phyloP scores from a whole-genome alignment of 2,888 invertebrate species.

The Tinea pellionella region DNA sequence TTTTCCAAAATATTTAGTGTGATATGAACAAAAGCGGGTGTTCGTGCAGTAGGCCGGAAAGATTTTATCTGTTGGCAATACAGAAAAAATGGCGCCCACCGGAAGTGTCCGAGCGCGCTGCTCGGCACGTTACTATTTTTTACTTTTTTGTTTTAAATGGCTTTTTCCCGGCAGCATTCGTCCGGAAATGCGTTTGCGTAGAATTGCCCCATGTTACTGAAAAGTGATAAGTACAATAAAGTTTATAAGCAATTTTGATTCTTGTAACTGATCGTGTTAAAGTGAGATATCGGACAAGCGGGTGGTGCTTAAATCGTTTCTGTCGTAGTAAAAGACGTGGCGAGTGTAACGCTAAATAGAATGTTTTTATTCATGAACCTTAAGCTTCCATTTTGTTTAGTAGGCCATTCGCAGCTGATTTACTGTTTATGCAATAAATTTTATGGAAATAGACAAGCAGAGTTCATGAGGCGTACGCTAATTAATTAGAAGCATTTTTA shows the following conservation, averaged over 20 bases:
- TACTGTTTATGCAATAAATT: slow-evolving; percentile 61
- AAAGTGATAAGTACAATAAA: slow-evolving; percentile 42
- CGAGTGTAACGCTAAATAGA: slow-evolving; percentile 63
- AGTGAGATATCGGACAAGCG: slow-evolving; percentile 31
- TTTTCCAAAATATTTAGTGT: slow-evolving; percentile 45
- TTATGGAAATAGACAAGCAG: slow-evolving; percentile 32
- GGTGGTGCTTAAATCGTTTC: slow-evolving; percentile 27
- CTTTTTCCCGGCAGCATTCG: slow-evolving; percentile 67
- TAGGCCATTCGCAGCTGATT: slow-evolving; percentile 60
- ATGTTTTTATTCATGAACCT: slow-evolving; percentile 68
- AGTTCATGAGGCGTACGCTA: not conserved
- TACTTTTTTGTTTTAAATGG: slow-evolving; percentile 67
- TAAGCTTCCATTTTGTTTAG: slow-evolving; percentile 62
- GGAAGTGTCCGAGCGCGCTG: slow-evolving; percentile 68
- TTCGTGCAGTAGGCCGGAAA: slow-evolving; percentile 67
- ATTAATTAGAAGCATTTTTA: not conserved
- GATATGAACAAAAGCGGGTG: slow-evolving; percentile 52
- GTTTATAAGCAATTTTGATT: slow-evolving; percentile 43
- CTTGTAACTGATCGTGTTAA: slow-evolving; percentile 33
- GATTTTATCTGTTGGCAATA: slow-evolving; percentile 71
- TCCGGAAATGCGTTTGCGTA: slow-evolving; percentile 70
- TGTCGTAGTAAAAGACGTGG: slow-evolving; percentile 38
- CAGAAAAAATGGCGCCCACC: slow-evolving; percentile 71
- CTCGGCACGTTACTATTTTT: slow-evolving; percentile 65
- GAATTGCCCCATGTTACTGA: slow-evolving; percentile 49